Evolutionary conservation across 1,140 invertebrate species (phyloP), one percentile per base, ranked within the genome.

Genomic region (Lycorma delicatula): DNA sequence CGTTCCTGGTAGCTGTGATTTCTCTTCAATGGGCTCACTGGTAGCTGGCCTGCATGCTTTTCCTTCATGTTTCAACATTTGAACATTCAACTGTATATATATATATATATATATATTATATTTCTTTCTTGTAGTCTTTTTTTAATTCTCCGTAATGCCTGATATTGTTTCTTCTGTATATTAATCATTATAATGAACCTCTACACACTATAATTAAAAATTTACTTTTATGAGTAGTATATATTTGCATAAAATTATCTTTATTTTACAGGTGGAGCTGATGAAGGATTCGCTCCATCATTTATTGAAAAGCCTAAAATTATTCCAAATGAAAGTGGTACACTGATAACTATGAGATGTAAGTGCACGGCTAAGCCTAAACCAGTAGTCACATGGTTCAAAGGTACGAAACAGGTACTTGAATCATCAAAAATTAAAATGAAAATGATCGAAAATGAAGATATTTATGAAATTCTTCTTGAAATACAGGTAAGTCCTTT

Each of bases 301-400:
- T 96, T 98, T 74, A 82, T 93, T 67, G 95, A 96, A 71, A 97
- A 97, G 78, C 95, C 96, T 38, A 84, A 87, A 74, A 98, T 98
- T 71, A 93, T 97, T 77, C 92, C 96, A 65, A 97, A 98, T 74
- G 93, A 97, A 73, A 90, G 85, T 69, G 91, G 91, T 54, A 93
- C 91, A 60, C 79, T 96, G 50, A 97, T 97, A 67, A 90, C 91
- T 38, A 93, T 97, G 92, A 89, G 91, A 73, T 95, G 91, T 75
- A 89, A 89, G 66, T 95, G 93, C 70, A 92, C 91, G 75, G 90
- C 91, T 6, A 92, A 92, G 74, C 89, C 92, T 26, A 87, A 89
- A 70, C 91, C 93, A 31, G 84, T 84, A 61, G 87, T 94, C 26
- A 89, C 84, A 55, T 95, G 92, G 92, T 93, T 83, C 74, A 84